These are phyloP conservation scores for Magallana angulata DNA, from an alignment of 1,140 invertebrate species.

Conservation along the genomic window DNA sequence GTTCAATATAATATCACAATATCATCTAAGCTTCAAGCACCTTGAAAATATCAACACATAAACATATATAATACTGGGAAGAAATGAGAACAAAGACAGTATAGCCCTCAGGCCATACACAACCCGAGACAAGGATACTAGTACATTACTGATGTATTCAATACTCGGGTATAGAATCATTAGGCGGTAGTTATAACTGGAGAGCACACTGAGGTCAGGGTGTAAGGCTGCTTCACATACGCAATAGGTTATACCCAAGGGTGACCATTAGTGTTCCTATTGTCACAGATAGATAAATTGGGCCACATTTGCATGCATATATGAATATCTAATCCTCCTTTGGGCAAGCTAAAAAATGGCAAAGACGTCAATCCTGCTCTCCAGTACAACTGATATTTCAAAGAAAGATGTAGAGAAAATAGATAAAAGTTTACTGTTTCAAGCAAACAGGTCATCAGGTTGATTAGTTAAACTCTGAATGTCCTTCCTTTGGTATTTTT, in stretches of 20 bases:
- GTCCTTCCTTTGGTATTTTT: too few relatives aligned
- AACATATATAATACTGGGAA: background rate
- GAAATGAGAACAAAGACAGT: background rate
- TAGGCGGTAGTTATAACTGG: background rate
- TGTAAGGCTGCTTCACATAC: background rate
- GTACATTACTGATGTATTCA: background rate
- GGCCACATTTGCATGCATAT: conserved; percentile 15
- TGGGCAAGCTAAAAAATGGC: background rate
- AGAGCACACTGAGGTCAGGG: background rate
- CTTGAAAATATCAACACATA: too few relatives aligned
- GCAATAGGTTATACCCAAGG: background rate
- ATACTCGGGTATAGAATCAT: background rate
- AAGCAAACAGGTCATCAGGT: too few relatives aligned
- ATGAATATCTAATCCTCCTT: conserved; percentile 21
- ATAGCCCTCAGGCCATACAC: background rate
- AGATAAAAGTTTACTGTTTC: too few relatives aligned
- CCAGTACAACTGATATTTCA: too few relatives aligned
- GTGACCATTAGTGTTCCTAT: background rate
- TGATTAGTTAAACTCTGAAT: too few relatives aligned
- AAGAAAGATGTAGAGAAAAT: too few relatives aligned
- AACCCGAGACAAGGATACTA: background rate
- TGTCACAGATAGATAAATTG: background rate
- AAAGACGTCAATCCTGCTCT: background rate
- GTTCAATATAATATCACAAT: background rate
- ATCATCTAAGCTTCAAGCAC: background rate